Evolutionary conservation across 2,113 vertebrate genomes (phyloP).

Genomic region (Pterocles burchelli): DNA sequence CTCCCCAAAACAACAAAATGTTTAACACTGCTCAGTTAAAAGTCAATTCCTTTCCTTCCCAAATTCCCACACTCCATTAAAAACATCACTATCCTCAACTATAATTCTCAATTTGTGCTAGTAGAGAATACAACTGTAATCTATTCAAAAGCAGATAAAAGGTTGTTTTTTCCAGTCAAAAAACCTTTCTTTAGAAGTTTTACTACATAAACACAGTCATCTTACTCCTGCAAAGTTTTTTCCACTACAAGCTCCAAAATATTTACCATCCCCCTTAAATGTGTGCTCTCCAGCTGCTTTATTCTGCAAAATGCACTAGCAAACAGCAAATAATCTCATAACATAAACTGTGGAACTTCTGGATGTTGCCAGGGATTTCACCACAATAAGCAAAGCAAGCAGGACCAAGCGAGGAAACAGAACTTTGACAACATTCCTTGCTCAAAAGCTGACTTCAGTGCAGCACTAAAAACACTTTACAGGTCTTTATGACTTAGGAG

Average conservation of each 20-base stretch:
- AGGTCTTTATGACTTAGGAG: background rate
- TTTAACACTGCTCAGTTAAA: background rate
- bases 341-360: background rate
- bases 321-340: background rate
- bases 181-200: background rate
- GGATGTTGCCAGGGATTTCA: background rate
- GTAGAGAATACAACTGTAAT: background rate
- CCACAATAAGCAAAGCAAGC: background rate
- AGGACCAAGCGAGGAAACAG: rapidly evolving
- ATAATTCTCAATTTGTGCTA: background rate
- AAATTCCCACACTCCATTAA: background rate
- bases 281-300: background rate
- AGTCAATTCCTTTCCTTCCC: background rate
- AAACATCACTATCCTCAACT: background rate
- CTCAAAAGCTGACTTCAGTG: background rate
- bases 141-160: background rate
- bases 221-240: background rate
- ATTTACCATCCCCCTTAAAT: background rate
- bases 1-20: background rate
- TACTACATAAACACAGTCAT: background rate
- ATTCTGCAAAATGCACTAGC: background rate
- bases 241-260: background rate
- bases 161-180: background rate
- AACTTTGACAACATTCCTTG: background rate
- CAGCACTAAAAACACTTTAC: background rate